Evolutionary conservation across 2,888 invertebrate genomes (phyloP), one percentile per base, ranked within the genome.

Genomic region (Temnothorax unifasciatus): DNA sequence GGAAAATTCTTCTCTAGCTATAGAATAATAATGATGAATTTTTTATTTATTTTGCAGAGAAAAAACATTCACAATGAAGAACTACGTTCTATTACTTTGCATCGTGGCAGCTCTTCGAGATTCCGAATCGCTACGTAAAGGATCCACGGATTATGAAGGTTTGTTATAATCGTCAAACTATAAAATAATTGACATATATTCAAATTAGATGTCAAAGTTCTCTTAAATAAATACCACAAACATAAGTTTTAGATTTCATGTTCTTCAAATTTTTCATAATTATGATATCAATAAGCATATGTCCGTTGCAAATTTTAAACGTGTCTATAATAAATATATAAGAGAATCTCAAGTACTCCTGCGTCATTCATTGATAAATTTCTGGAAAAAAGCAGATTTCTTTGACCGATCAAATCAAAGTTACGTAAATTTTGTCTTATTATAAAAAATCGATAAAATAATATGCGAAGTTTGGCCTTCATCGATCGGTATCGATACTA

Each of bases 61-160:
- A 69, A 38, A 64, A 63, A 52, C 8, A 86, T 34, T 34, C 34
- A 34, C 29, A 34, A 90, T 90, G 90, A 87, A 82, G 34, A 61
- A 41, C 29, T 83, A 77, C 66, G 38, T 86, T 54, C n/a, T 88
- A 15, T 57, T 90, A 18, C 15, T 87, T 25, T 92, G 76, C 69
- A 41, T 88, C n/a, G 38, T 86, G 1, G 63, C 84, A n/a, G 66
- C 74, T 76, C n/a, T 90, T 18, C 77, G 71, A 21, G 71, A 82
- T 34, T 86, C 87, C 41, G 76, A 66, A 29, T 84, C 89, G 8
- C 84, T 93, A 5, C 85, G 63, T 13, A 89, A 85, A 73, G 90
- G 89, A 52, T 89, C 93, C 21, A 86, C 85, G 15, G 74, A 88
- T 41, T 92, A 92, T 83, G 93, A 93, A 92, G 93, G 93, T 93